A percentile compares a stretch with the other conserved stretches of the same genome.
Evolutionary conservation across 2,888 invertebrate genomes (phyloP).

Genomic region (Nematopogon swammerdamellus): DNA sequence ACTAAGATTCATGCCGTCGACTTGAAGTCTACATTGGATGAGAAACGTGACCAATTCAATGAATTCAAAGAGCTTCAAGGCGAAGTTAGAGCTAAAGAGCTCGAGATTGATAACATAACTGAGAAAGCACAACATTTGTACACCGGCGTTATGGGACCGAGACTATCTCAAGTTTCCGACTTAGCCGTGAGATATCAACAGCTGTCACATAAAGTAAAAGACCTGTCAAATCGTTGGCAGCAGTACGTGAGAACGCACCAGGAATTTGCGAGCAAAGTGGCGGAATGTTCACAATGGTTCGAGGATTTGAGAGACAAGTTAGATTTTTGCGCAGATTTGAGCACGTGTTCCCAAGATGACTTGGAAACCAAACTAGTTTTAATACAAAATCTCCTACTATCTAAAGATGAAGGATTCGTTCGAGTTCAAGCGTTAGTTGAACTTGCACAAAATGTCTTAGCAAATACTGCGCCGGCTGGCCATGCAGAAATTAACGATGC

Average conservation of each 20-base stretch:
- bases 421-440: slow-evolving; percentile 89
- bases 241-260: slow-evolving; percentile 85
- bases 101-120: slow-evolving; percentile 90
- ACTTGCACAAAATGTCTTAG: slow-evolving; percentile 83
- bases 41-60: slow-evolving; percentile 84
- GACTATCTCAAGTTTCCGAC: slow-evolving; percentile 83
- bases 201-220: slow-evolving; percentile 86
- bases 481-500: slow-evolving; percentile 84
- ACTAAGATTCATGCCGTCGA: slow-evolving; percentile 85
- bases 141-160: slow-evolving; percentile 67
- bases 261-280: slow-evolving; percentile 78
- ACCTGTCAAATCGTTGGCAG: slow-evolving; percentile 87
- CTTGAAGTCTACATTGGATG: slow-evolving; percentile 73
- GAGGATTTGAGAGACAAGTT: slow-evolving; percentile 78
- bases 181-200: slow-evolving; percentile 90
- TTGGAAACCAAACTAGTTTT: slow-evolving; percentile 80
- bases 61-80: slow-evolving; percentile 77
- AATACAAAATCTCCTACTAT: slow-evolving; percentile 82
- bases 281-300: slow-evolving; percentile 81
- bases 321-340: slow-evolving; percentile 82
- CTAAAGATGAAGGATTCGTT: slow-evolving; percentile 89
- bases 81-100: slow-evolving; percentile 84
- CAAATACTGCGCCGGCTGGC: slow-evolving; percentile 86
- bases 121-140: slow-evolving; percentile 86
- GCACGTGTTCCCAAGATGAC: slow-evolving; percentile 79